phyloP scores from a whole-genome alignment of 1,140 invertebrate genomes.

The Cotesia typhae region DNA sequence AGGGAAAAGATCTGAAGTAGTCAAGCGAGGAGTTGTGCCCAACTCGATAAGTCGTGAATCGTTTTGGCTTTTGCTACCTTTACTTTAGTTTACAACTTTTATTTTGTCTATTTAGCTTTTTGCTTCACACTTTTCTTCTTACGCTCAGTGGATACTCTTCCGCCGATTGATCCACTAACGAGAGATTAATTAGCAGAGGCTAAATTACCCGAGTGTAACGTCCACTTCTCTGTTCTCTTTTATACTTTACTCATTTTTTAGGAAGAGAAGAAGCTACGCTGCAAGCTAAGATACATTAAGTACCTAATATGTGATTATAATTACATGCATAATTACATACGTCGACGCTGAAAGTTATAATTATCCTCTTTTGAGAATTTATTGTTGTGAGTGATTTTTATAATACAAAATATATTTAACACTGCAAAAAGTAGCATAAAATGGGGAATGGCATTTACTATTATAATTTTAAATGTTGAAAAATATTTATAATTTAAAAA shows the following conservation, averaged over 20 bases:
- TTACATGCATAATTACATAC: too few relatives aligned
- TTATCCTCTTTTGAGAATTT: too few relatives aligned
- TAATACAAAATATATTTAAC: too few relatives aligned
- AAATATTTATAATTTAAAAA: too few relatives aligned
- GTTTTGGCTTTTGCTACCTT: constrained; percentile 12
- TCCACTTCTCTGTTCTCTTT: constrained; percentile 9
- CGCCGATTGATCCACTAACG: constrained; percentile 47
- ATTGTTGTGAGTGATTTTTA: too few relatives aligned
- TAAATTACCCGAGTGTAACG: constrained; percentile 44
- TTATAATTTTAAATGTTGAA: too few relatives aligned
- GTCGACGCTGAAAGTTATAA: too few relatives aligned
- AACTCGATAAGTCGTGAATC: constrained; percentile 57
- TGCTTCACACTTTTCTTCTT: constrained; percentile 20
- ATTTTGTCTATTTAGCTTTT: constrained; percentile 20
- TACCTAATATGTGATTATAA: too few relatives aligned
- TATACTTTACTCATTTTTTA: constrained; percentile 17
- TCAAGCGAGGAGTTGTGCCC: constrained; percentile 28
- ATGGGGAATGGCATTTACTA: too few relatives aligned
- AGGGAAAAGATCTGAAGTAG: constrained; percentile 29
- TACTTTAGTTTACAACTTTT: constrained; percentile 16
- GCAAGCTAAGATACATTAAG: too few relatives aligned
- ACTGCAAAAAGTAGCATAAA: too few relatives aligned
- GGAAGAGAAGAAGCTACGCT: too few relatives aligned
- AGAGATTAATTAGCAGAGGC: constrained; percentile 53
- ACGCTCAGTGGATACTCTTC: constrained; percentile 31